Evolutionary conservation across 1,140 invertebrate genomes (phyloP).

Genomic region (Maconellicoccus hirsutus): DNA sequence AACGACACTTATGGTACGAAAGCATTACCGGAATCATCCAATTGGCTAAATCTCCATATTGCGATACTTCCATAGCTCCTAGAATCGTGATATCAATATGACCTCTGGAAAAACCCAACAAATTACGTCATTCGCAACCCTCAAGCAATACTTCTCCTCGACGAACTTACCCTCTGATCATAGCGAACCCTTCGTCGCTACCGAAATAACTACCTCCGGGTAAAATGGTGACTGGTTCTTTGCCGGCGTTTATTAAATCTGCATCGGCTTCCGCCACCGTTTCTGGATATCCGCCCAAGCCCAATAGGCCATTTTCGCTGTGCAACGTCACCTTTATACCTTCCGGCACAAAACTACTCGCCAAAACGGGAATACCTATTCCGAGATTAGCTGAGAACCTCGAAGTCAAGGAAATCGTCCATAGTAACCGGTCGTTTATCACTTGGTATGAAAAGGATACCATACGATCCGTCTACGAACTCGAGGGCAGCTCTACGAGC

Average conservation of each 20-base stretch:
- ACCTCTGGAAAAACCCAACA: conserved; percentile 54
- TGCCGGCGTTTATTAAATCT: conserved; percentile 97
- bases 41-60: conserved; percentile 94
- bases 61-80: conserved; percentile 96
- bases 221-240: conserved; percentile 89
- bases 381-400: conserved; percentile 65
- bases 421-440: background rate
- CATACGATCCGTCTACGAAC: conserved; percentile 97
- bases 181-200: conserved; percentile 97
- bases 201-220: conserved; percentile 84
- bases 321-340: conserved; percentile 73
- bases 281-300: conserved; percentile 84
- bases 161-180: conserved; percentile 81
- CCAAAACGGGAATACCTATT: conserved; percentile 94
- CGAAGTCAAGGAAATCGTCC: background rate
- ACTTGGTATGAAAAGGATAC: conserved; percentile 40
- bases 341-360: conserved; percentile 82
- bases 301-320: conserved; percentile 95
- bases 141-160: background rate
- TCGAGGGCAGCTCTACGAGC: conserved; percentile 84
- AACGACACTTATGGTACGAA: too few relatives aligned
- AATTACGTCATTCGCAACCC: background rate
- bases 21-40: conserved; percentile 99
- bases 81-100: conserved; percentile 93
- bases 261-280: conserved; percentile 66